Base-by-base conservation (phyloP, 2,113 vertebrate genomes). In the Misgurnus anguillicaudatus region DNA sequence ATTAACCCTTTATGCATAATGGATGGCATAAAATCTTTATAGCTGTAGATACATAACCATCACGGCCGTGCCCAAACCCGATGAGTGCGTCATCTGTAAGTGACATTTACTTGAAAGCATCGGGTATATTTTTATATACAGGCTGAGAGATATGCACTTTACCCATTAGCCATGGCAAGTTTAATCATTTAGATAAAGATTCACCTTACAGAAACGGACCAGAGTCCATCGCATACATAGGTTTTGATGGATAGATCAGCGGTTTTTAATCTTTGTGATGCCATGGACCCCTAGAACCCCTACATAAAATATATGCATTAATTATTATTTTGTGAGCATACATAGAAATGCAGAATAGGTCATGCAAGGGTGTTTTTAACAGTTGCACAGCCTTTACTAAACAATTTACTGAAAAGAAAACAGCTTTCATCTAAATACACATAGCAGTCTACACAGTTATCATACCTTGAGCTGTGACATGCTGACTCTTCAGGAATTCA, bases 11-110 rank as follows among this genome's bases (percentile, higher is more conserved):
- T 91, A 92, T 96, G 89, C 92, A 95, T 97, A 95, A 96, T 95
- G 93, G 95, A 93, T 94, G 82, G 85, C 89, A 95, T 96, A 91
- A 96, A 98, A 95, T 93, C 93, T 96, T 96, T 94, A 96, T 94
- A 83, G 84, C 82, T 86, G 88, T 87, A 47, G 85, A 89, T 86
- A 88, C 86, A 41, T 51, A 72, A 71, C 51, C 81, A 64, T 66
- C 41, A 24, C 62, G 31, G 16, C 51, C n/a, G n/a, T 41, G 53
- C 47, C 57, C 55, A 39, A 63, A 42, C 70, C 61, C 70, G 66
- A 80, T 17, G 24, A 51, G 55, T 36, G 63, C 67, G 81, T 78
- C 39, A 82, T 78, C 74, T 72, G 80, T 68, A 77, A 74, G 39
- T 64, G 69, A 62, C 65, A 64, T 48, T 65, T 63, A 65, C 67